Conservation (phyloP, 2,113 vertebrate species). For the Microcebus lehilahytsara region DNA sequence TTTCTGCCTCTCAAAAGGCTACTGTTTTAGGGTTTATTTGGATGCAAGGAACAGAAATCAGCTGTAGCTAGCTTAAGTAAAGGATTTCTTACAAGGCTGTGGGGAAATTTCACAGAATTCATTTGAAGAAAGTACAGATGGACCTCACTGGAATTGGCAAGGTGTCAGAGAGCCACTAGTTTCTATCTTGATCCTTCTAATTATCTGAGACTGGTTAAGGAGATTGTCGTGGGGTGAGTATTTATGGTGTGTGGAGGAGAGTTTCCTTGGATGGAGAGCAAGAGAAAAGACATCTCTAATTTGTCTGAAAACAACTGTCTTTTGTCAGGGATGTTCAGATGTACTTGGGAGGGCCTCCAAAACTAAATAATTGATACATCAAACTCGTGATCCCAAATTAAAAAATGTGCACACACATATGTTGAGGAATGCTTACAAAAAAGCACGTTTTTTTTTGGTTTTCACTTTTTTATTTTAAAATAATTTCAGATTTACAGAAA, state of each 20-base stretch:
- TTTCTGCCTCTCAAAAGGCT: constrained; percentile 39
- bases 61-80: constrained; percentile 11
- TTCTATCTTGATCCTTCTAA: constrained; percentile 44
- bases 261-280: background rate
- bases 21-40: constrained; percentile 44
- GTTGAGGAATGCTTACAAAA: background rate
- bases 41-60: constrained; percentile 19
- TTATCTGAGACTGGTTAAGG: constrained; percentile 34
- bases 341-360: constrained; percentile 17
- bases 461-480: constrained; percentile 38
- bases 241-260: background rate
- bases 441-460: background rate
- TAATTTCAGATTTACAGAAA: background rate
- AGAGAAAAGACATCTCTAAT: constrained; percentile 19
- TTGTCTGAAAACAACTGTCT: background rate
- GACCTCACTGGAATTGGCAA: constrained; percentile 41
- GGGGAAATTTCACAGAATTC: constrained; percentile 38
- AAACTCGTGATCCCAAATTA: background rate
- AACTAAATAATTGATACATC: constrained; percentile 24
- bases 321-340: background rate
- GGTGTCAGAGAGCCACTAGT: background rate
- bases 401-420: background rate
- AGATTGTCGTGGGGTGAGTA: background rate
- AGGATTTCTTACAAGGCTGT: constrained; percentile 44
- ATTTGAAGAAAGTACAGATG: constrained; percentile 33